Percentiles rank a stretch among this genome's conserved stretches.
Conservation (phyloP, 2,113 vertebrate genomes). For the Neodontobutis hainanensis region DNA sequence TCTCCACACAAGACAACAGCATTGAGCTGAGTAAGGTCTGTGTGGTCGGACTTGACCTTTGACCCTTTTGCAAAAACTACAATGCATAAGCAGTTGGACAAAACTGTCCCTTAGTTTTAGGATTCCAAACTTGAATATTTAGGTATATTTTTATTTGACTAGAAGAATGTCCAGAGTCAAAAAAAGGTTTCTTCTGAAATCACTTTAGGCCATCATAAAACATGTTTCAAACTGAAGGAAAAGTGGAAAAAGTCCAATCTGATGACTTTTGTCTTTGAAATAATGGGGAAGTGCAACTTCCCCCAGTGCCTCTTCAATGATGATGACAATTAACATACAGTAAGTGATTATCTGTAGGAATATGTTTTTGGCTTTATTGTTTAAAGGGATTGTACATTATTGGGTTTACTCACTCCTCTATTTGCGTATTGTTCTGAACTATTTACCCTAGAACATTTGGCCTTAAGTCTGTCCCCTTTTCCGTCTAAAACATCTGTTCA, state of each 20-base stretch:
- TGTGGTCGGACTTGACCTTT: slow-evolving; percentile 47
- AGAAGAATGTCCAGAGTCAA: too few relatives aligned
- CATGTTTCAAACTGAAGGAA: too few relatives aligned
- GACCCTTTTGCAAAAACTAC: slow-evolving; percentile 26
- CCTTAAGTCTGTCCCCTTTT: slow-evolving; percentile 16
- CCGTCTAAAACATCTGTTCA: background rate
- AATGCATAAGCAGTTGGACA: background rate
- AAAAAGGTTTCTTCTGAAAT: slow-evolving; percentile 11
- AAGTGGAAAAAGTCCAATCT: too few relatives aligned
- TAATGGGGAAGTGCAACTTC: slow-evolving; percentile 16
- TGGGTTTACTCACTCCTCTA: slow-evolving; percentile 54
- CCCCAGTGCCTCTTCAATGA: slow-evolving; percentile 8
- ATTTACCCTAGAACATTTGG: slow-evolving; percentile 8
- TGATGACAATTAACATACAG: background rate
- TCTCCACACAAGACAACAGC: slow-evolving; percentile 30
- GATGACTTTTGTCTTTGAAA: background rate
- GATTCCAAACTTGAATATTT: too few relatives aligned
- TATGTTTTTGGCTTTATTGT: slow-evolving; percentile 51
- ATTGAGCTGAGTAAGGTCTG: slow-evolving; percentile 51
- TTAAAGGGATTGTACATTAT: slow-evolving; percentile 54
- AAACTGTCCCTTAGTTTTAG: background rate
- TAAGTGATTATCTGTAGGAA: slow-evolving; percentile 21
- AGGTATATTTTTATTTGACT: too few relatives aligned
- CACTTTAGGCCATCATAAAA: too few relatives aligned
- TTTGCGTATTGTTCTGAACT: slow-evolving; percentile 36